Evolutionary conservation across 2,888 invertebrate genomes (phyloP).

Genomic region (Eucriotettix oculatus): DNA sequence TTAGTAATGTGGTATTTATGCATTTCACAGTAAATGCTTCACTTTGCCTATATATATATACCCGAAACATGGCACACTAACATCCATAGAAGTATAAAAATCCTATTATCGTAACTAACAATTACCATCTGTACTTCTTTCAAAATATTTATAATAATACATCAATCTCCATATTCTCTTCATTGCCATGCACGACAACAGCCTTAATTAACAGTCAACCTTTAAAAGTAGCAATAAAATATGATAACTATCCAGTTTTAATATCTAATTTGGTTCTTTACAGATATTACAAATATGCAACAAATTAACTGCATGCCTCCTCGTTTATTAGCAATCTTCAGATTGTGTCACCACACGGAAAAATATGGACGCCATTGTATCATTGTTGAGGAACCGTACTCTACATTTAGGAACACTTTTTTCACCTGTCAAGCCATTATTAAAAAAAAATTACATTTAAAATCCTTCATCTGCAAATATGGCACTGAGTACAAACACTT

Average conservation of each 20-base stretch:
- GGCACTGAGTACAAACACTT: conserved; percentile 16
- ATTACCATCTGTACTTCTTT: neutral
- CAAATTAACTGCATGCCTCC: conserved; percentile 3
- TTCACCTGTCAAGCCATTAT: conserved; percentile 15
- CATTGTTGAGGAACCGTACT: conserved; percentile 18
- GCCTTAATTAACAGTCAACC: too few species aligned
- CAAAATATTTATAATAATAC: neutral
- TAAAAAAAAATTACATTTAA: conserved; percentile 10
- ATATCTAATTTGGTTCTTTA: neutral
- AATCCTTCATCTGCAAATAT: conserved; percentile 12
- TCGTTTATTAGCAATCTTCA: neutral
- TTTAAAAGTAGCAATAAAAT: too few species aligned
- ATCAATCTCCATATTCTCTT: too few species aligned
- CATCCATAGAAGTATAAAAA: neutral
- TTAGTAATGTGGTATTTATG: too few species aligned
- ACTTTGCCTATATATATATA: too few species aligned
- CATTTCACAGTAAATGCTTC: too few species aligned
- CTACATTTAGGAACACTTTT: conserved; percentile 18
- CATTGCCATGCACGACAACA: too few species aligned
- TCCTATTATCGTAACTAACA: neutral
- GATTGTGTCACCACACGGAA: neutral
- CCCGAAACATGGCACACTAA: neutral
- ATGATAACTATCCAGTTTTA: neutral
- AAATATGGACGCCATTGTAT: conserved; percentile 4
- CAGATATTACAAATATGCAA: neutral